Conservation (phyloP, 2,797 vertebrate species). For the Chaetophractus vellerosus region DNA sequence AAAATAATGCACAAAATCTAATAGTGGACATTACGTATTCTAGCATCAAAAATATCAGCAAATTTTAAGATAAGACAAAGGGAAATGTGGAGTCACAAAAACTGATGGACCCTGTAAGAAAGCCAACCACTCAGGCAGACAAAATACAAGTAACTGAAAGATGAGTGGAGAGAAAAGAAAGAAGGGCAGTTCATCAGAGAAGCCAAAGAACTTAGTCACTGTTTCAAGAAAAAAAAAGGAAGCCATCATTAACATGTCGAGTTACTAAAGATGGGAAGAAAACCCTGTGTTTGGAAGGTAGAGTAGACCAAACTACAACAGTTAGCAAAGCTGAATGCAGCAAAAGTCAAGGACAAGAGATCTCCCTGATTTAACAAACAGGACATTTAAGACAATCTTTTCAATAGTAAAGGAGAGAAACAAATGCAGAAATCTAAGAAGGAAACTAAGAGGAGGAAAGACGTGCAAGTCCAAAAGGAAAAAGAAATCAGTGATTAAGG, state of each 20-base stretch:
- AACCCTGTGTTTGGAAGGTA: not conserved
- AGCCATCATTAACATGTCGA: not conserved
- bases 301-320: not conserved
- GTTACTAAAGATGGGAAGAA: not conserved
- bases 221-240: not conserved
- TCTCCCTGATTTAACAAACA: not conserved
- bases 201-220: not conserved
- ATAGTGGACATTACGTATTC: not conserved
- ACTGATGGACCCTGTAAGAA: not conserved
- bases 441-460: not conserved
- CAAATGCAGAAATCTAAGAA: not conserved
- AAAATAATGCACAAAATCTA: constrained; percentile 1
- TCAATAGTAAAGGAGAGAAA: not conserved
- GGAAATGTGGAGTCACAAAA: constrained; percentile 19
- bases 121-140: not conserved
- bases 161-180: not conserved
- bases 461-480: not conserved
- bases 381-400: not conserved
- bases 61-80: too few species aligned
- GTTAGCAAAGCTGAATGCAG: not conserved
- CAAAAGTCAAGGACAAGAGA: not conserved
- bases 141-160: not conserved
- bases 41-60: not conserved
- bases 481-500: not conserved
- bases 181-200: not conserved